Evolutionary conservation across 2,888 invertebrate species (phyloP).

Genomic region (Seira sanloemensis): DNA sequence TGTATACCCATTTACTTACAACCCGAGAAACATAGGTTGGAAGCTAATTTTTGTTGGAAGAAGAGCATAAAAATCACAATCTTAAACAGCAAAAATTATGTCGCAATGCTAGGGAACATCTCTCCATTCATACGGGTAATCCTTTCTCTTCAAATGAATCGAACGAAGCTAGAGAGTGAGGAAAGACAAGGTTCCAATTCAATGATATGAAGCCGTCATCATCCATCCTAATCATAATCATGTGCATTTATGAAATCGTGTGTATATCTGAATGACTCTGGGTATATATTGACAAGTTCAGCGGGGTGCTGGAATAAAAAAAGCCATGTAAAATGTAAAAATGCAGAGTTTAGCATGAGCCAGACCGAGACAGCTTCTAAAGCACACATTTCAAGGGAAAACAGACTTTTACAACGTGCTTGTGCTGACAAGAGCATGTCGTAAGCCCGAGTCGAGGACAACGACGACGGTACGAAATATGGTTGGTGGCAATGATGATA

Average conservation of each 20-base stretch:
- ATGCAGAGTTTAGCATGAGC: background rate
- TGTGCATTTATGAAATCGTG: constrained; percentile 25
- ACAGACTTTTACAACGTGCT: background rate
- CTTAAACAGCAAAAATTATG: too few relatives aligned
- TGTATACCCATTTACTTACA: too few relatives aligned
- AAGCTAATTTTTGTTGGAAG: too few relatives aligned
- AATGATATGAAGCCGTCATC: background rate
- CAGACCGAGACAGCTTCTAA: background rate
- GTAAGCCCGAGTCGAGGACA: background rate
- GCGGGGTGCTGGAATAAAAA: constrained; percentile 54
- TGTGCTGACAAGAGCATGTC: constrained; percentile 8
- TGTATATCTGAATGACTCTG: constrained; percentile 50
- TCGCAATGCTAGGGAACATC: too few relatives aligned
- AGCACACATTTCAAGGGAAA: background rate
- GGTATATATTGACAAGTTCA: constrained; percentile 62
- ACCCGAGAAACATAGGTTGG: too few relatives aligned
- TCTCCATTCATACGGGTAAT: too few relatives aligned
- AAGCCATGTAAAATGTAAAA: constrained; percentile 22
- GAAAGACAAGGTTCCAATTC: background rate
- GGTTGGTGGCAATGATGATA: constrained; percentile 42
- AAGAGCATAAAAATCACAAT: too few relatives aligned
- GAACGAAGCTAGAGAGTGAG: constrained; percentile 34
- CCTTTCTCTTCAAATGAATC: constrained; percentile 57
- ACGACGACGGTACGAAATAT: constrained; percentile 35
- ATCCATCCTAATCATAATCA: background rate